Base-by-base conservation (phyloP, 2,797 vertebrate species). In the Chrysocyon brachyurus region DNA sequence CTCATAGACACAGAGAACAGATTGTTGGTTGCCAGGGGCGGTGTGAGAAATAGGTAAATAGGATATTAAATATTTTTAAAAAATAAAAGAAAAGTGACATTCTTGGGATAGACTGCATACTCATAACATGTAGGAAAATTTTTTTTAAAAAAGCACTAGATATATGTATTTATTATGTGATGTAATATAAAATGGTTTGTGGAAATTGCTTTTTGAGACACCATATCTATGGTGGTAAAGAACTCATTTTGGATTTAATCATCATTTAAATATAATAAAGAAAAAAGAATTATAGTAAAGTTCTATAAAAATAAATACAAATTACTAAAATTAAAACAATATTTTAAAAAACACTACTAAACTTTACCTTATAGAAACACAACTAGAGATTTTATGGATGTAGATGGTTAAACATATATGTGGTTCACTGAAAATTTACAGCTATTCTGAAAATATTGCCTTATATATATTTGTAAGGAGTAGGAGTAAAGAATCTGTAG, bases 391-490 rank as follows among this genome's bases (percentile, higher is more conserved):
- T 19, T 78, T 79, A 64, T 73, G 28, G 16, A 64, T 52, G 9
- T 59, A 6, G 33, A 22, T 75, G 33, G 56, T n/a, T 91, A 82
- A 88, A 91, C 5, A 66, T 33, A 73, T 17, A 54, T n/a, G 12
- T 87, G 10, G 7, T 40, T 3, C 33, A 75, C 5, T 26, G 52
- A 75, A 89, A 87, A 78, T 26, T 46, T 85, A 66, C 0, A 75
- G 16, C 73, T 93, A 92, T 78, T 57, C 66, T 87, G 46, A 70
- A 96, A 87, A 61, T 46, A 57, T 70, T 83, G 73, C 16, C 15
- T 52, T 57, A 11, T 22, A 33, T 75, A 12, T 49, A 26, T 94
- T 73, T 94, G 26, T 68, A n/a, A 68, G 31, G 56, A 28, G 1
- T 33, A 66, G 14, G 2, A 36, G 85, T 88, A 78, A 91, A 91